These are phyloP conservation scores for Chelonus formosanus DNA, from an alignment of 2,888 invertebrate species.

Conservation along the genomic window DNA sequence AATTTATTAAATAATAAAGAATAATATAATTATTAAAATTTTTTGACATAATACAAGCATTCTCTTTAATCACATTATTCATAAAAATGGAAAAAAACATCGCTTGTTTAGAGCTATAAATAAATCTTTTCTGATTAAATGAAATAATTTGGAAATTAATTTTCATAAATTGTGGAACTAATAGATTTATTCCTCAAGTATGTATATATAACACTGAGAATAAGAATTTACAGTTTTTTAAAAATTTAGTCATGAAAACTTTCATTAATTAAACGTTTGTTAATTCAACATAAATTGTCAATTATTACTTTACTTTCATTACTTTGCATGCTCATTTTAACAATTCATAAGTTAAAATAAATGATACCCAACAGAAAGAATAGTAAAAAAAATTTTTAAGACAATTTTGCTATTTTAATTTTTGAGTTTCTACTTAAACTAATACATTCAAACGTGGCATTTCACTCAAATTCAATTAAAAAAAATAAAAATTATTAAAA, in stretches of 20 bases:
- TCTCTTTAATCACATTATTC: no score
- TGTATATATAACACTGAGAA: slow-evolving; percentile 45
- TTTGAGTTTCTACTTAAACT: slow-evolving; percentile 16
- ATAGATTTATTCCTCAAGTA: slow-evolving; percentile 51
- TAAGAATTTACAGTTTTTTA: slow-evolving; percentile 19
- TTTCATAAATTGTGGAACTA: slow-evolving; percentile 54
- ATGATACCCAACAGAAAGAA: background rate
- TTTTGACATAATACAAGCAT: no score
- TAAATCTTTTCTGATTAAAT: no score
- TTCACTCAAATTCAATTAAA: slow-evolving; percentile 6
- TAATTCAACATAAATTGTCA: no score
- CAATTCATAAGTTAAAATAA: no score
- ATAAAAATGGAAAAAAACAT: no score
- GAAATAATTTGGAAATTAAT: slow-evolving; percentile 6
- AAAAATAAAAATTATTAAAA: slow-evolving; percentile 1
- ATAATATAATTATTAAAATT: no score
- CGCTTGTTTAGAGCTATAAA: background rate
- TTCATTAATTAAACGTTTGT: no score
- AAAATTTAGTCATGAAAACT: background rate
- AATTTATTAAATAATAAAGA: no score
- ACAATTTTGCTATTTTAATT: background rate
- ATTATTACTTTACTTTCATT: slow-evolving; percentile 19
- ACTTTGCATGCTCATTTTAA: no score
- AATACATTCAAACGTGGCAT: slow-evolving; percentile 22
- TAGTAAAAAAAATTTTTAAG: background rate